phyloP scores from a whole-genome alignment of 2,797 vertebrate genomes.

The Cynopterus sphinx region DNA sequence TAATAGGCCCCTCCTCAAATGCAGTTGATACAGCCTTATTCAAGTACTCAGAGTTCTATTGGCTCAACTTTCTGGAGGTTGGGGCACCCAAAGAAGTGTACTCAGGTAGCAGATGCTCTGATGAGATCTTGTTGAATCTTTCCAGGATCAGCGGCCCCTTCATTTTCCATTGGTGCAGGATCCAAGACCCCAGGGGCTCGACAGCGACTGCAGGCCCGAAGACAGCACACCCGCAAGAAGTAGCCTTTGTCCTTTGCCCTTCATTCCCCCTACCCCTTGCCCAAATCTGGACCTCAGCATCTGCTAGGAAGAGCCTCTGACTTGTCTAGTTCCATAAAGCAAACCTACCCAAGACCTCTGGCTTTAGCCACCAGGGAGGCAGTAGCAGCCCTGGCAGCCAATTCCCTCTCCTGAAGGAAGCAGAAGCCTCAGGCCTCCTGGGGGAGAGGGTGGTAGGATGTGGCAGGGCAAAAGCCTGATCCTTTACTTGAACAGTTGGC shows the following conservation, averaged over 20 bases:
- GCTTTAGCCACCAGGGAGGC: not conserved
- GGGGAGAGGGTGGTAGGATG: not conserved
- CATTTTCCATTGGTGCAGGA: conserved; percentile 95
- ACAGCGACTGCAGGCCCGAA: conserved; percentile 94
- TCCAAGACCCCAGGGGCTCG: conserved; percentile 89
- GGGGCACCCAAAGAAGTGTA: not conserved
- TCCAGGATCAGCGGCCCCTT: conserved; percentile 86
- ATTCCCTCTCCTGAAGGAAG: not conserved
- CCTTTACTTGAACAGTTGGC: conserved; percentile 84
- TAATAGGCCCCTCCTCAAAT: not conserved
- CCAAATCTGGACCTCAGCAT: conserved; percentile 49
- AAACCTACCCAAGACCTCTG: not conserved
- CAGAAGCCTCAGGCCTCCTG: not conserved
- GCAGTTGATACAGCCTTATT: not conserved
- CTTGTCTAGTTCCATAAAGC: not conserved
- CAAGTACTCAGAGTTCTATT: not conserved
- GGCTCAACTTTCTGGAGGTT: not conserved
- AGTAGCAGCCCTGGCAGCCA: not conserved
- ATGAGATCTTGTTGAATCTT: conserved; percentile 30
- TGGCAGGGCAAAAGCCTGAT: conserved; percentile 60
- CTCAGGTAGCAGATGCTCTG: not conserved
- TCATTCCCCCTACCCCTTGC: not conserved
- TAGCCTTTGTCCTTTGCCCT: conserved; percentile 75
- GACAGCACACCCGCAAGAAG: conserved; percentile 96
- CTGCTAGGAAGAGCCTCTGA: conserved; percentile 57